Percentiles rank a stretch among this genome's conserved stretches.
Evolutionary conservation across 2,113 vertebrate species (phyloP).

Genomic region (Rhinopomastus cyanomelas): DNA sequence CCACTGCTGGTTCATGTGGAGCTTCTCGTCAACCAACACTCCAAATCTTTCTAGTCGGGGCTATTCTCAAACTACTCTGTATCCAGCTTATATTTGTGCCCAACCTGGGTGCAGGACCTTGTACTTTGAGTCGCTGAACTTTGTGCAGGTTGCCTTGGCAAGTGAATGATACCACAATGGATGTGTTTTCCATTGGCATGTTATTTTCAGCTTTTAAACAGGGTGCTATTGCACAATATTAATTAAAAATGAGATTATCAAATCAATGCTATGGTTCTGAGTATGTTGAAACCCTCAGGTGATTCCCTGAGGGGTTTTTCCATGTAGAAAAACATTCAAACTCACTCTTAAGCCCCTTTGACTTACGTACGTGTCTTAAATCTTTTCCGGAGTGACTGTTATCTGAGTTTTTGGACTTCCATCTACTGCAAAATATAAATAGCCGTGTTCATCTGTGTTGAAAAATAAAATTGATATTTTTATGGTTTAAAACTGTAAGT

Average conservation of each 20-base stretch:
- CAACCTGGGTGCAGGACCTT: too few relatives aligned
- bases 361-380: background rate
- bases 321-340: background rate
- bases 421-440: background rate
- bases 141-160: too few relatives aligned
- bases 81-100: too few relatives aligned
- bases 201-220: background rate
- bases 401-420: background rate
- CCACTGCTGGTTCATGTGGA: too few relatives aligned
- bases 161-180: background rate
- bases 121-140: too few relatives aligned
- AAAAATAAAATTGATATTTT: background rate
- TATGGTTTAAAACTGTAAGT: background rate
- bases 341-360: background rate
- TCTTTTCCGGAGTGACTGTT: background rate
- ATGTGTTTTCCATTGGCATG: background rate
- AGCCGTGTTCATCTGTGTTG: background rate
- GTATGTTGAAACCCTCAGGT: background rate
- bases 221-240: rapidly evolving
- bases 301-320: background rate
- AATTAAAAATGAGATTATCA: background rate
- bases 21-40: too few relatives aligned
- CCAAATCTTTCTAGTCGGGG: too few relatives aligned
- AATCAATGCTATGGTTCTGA: background rate
- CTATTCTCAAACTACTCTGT: too few relatives aligned